Evolutionary conservation across 92 coral and sea anemone genomes (phyloP), one percentile per base, ranked within the genome.

Genomic region (Blastomussa wellsi): DNA sequence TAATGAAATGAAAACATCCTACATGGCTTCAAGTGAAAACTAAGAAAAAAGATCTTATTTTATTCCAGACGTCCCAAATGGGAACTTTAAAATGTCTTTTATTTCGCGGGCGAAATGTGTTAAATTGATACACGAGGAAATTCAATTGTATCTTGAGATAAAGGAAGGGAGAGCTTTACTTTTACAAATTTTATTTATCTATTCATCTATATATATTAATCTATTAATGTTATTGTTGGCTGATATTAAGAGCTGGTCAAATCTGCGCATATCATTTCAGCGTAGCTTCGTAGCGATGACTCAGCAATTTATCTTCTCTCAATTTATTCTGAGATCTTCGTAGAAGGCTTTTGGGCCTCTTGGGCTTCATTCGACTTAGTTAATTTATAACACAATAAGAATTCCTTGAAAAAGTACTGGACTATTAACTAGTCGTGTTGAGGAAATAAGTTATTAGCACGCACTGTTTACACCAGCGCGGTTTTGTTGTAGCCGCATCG

Each of bases 81-180:
- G 24, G 22, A 11, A 4, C 42, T 1, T 42, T 26, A 7, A 17
- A 28, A 36, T 26, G 69, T 65, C 48, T 41, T 80, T 47, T n/a
- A n/a, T n/a, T 80, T 66, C 84, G 84, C 75, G 29, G 84, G 76
- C 84, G 84, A 66, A 80, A 80, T 80, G 62, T 17, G 41, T 78
- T 13, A 36, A 22, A 47, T 66, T 66, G 76, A 41, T 37, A 55
- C 35, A 78, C 47, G 33, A 19, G 52, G 35, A 78, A 29, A 62
- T 62, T 19, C 64, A 31, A 28, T 2, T 48, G 47, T 74, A 72
- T 22, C 14, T 13, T 8, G 39, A 72, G 48, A 41, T 38, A 9
- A 38, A 38, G 62, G 29, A 31, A 31, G 65, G 24, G 32, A 20
- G 57, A 76, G 5, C n/a, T n/a, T n/a, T n/a, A 32, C 11, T 16